Percentiles rank a stretch among this genome's conserved stretches.
Evolutionary conservation across 2,888 invertebrate genomes (phyloP).

Genomic region (Pegoplata infirma): DNA sequence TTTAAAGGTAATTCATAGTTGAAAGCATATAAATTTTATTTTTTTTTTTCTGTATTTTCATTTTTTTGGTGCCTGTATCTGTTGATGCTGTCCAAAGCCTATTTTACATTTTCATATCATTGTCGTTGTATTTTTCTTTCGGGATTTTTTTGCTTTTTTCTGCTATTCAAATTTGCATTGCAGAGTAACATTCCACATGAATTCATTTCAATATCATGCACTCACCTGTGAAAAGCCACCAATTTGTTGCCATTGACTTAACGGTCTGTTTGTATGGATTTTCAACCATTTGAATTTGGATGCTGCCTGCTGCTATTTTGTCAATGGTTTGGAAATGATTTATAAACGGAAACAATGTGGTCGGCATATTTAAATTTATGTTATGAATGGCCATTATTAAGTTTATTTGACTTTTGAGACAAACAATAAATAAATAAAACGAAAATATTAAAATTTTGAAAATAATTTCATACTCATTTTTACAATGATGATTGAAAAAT

Average conservation of each 20-base stretch:
- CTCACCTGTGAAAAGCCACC: slow-evolving; percentile 67
- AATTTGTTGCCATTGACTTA: slow-evolving; percentile 64
- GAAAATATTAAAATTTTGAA: not conserved
- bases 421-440: not conserved
- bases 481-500: not conserved
- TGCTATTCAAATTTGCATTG: not conserved
- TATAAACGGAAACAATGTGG: slow-evolving; percentile 64
- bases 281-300: slow-evolving; percentile 32
- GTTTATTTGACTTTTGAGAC: slow-evolving; percentile 16
- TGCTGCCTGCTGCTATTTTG: slow-evolving; percentile 50
- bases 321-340: slow-evolving; percentile 65
- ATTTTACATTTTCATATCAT: slow-evolving; percentile 2
- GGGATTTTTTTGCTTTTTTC: not conserved
- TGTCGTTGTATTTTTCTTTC: not conserved
- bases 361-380: slow-evolving; percentile 64
- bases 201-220: slow-evolving; percentile 62
- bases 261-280: slow-evolving; percentile 37
- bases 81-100: not conserved
- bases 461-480: too few relatives aligned
- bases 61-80: slow-evolving; percentile 14
- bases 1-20: slow-evolving; percentile 46
- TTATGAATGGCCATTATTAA: slow-evolving; percentile 55
- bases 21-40: slow-evolving; percentile 8
- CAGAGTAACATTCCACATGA: slow-evolving; percentile 56
- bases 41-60: slow-evolving; percentile 24